Conservation (phyloP, 2,797 vertebrate genomes). For the Microctenopoma steveboyesi region DNA sequence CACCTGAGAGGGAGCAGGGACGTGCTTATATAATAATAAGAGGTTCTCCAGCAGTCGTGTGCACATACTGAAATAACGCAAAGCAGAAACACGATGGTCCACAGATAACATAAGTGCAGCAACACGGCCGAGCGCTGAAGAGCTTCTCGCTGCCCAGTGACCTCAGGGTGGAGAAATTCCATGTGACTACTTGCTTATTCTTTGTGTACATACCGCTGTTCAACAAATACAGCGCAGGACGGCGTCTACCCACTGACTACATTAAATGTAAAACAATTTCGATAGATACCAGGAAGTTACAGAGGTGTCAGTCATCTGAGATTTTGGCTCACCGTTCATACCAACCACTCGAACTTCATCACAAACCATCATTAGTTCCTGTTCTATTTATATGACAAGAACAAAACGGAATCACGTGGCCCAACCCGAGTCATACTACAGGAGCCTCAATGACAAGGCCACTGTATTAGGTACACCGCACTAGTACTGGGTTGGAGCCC, state of each 20-base stretch:
- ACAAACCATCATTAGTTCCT: not conserved
- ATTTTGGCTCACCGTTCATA: not conserved
- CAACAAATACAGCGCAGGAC: not conserved
- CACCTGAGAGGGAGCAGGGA: constrained; percentile 47
- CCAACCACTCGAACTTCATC: too few species aligned
- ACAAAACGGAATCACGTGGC: not conserved
- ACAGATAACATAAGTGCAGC: not conserved
- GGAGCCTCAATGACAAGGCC: too few species aligned
- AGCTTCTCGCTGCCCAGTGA: constrained; percentile 36
- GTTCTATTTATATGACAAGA: not conserved
- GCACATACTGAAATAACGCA: constrained; percentile 18
- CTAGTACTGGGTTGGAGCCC: too few species aligned
- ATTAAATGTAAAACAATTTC: not conserved
- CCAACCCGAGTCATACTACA: not conserved
- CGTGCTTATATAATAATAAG: constrained; percentile 28
- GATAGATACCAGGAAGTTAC: not conserved
- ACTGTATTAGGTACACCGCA: too few species aligned
- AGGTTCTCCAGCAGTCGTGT: not conserved
- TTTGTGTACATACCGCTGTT: constrained; percentile 16
- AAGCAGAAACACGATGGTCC: constrained; percentile 6
- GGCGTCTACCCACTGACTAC: not conserved
- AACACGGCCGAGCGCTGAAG: constrained; percentile 7
- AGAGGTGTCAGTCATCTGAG: not conserved
- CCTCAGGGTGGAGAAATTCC: constrained; percentile 54
- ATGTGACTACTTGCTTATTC: constrained; percentile 43